Conservation (phyloP, 2,888 invertebrate species). For the Dysmachus trigonus region DNA sequence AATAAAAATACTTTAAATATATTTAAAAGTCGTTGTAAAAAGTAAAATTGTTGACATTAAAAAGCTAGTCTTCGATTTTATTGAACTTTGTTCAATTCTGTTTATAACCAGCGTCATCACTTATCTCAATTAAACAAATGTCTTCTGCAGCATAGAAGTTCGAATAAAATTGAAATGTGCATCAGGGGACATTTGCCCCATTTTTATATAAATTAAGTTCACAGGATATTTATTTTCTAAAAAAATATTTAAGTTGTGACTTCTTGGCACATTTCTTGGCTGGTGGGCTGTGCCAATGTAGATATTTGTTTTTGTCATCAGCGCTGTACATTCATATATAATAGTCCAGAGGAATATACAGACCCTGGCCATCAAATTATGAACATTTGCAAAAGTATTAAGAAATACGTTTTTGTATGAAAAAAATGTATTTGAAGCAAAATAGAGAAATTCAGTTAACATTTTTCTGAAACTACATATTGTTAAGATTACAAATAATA, state of each 20-base stretch:
- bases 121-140: background rate
- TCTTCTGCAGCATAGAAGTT: background rate
- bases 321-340: background rate
- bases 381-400: no score
- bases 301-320: background rate
- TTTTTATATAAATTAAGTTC: background rate
- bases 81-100: background rate
- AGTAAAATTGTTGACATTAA: background rate
- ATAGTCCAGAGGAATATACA: background rate
- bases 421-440: no score
- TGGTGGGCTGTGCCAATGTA: background rate
- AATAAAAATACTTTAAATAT: background rate
- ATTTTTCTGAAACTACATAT: no score
- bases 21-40: no score
- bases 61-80: background rate
- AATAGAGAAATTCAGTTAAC: no score
- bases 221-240: slow-evolving; percentile 9
- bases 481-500: no score
- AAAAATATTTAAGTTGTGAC: background rate
- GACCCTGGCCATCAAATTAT: no score
- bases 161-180: background rate
- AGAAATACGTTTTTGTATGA: no score
- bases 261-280: background rate
- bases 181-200: background rate
- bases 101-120: background rate